Evolutionary conservation across 1,140 invertebrate genomes (phyloP), one percentile per base, ranked within the genome.

Genomic region (Brachionus paranguensis): DNA sequence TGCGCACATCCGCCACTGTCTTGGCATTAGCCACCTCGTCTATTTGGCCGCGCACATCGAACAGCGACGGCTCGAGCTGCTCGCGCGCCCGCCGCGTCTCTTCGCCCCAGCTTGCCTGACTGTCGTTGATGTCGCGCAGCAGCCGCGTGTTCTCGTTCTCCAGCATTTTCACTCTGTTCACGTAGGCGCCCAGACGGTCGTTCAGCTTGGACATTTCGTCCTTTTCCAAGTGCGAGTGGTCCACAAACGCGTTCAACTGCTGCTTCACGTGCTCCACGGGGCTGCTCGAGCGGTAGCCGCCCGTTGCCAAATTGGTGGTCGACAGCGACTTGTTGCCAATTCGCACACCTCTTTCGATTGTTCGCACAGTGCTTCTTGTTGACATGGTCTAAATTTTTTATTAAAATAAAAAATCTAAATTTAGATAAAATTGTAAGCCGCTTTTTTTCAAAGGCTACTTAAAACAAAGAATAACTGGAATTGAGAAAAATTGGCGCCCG

Each of bases 311-410:
- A 8, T 72, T 72, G 17, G 29, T 72, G 0, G 41, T 76, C 1
- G 72, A 76, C 2, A 76, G 43, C 72, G 72, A 76, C 47, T 76
- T 76, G 43, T 17, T 17, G 11, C 43, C 43, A 37, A 55, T 64
- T 68, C 78, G 33, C 3, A 81, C 78, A 29, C 78, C 78, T 11
- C 78, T 53, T 64, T 81, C 78, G 5, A 81, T 81, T 64, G 78
- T 81, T 65, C 78, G 7, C 24, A 64, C 37, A 24, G 78, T 79
- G 20, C 50, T 81, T 64, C 78, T 60, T 41, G 20, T 64, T 45
- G 41, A 20, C 72, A 76, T 76, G 14, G 3, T 76, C 0, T 17
- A 20, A 72, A 72, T 45, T 72, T 72, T 72, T 43, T 41, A 45
- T 20, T 7, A 41, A 10, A 72, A 72, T 43, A 41, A 43, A 41